Conservation (phyloP, 2,797 vertebrate species). For the Tragopan temminckii region DNA sequence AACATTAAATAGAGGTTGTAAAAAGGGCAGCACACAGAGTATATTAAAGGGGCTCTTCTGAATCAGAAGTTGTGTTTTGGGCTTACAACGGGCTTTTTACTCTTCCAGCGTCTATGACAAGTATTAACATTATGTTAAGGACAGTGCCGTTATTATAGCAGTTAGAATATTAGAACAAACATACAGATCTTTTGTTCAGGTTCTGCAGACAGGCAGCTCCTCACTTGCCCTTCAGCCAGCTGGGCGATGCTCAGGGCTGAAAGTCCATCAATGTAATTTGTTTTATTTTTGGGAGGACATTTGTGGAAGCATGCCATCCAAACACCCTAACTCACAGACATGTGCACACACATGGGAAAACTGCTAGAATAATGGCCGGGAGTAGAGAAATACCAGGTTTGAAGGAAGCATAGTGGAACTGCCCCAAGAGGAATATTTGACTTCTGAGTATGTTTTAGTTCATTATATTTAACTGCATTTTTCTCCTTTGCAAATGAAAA, state of each 20-base stretch:
- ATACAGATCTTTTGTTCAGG: background rate
- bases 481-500: background rate
- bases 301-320: background rate
- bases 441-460: background rate
- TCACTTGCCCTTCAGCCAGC: constrained; percentile 1
- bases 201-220: background rate
- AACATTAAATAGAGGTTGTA: background rate
- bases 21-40: background rate
- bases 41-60: background rate
- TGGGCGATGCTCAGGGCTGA: background rate
- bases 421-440: background rate
- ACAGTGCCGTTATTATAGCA: background rate
- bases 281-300: background rate
- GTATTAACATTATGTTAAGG: background rate
- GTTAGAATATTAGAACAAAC: background rate
- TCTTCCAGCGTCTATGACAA: background rate
- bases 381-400: background rate
- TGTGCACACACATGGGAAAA: background rate
- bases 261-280: background rate
- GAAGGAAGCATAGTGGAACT: background rate
- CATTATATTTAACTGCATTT: background rate
- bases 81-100: background rate
- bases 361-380: background rate
- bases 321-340: background rate
- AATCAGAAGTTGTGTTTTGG: background rate